Base-by-base conservation (phyloP, 92 coral and sea anemone genomes). In the Zoanthus gigantus region DNA sequence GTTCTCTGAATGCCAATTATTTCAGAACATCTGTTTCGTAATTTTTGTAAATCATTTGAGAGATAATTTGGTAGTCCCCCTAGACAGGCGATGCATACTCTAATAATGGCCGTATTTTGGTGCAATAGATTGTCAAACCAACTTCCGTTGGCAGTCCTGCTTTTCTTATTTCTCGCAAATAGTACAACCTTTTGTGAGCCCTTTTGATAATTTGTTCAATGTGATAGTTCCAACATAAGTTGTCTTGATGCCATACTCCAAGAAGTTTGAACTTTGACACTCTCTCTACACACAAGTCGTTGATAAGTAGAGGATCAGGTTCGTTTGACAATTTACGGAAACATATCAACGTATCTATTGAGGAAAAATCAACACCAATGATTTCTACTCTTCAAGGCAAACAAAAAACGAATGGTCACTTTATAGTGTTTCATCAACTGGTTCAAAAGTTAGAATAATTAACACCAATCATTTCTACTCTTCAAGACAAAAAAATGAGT, bases 161-260 rank as follows among this genome's bases (percentile, higher is more conserved):
- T 23, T 23, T 23, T 23, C 23, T 23, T 23, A 23, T 23, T 23
- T 65, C 31, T 28, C 31, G 71, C 18, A 65, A 11, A 28, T n/a
- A 71, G 28, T 72, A 82, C 9, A 83, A 0, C 29, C 54, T 72
- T 56, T 85, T 47, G 72, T 68, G 52, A 44, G n/a, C 56, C 89
- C 16, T 83, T 23, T 23, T 23, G 23, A 23, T 23, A 23, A 23
- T 23, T 23, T 23, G 23, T 23, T 23, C 23, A 23, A 88, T 68
- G 14, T 82, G 82, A 68, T 71, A 14, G 30, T 88, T 88, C 89
- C 89, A 83, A 4, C 91, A 34, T 45, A 88, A 16, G 10, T 82
- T 29, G 72, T 81, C 54, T n/a, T 65, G 31, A 65, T 65, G 72
- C 23, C 23, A 23, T 23, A 23, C 23, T 23, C 23, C 23, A 23